Percentiles rank a stretch among this genome's conserved stretches.
These are phyloP conservation scores for Neodiprion pinetum DNA, from an alignment of 1,140 invertebrate genomes.

Conservation along the genomic window DNA sequence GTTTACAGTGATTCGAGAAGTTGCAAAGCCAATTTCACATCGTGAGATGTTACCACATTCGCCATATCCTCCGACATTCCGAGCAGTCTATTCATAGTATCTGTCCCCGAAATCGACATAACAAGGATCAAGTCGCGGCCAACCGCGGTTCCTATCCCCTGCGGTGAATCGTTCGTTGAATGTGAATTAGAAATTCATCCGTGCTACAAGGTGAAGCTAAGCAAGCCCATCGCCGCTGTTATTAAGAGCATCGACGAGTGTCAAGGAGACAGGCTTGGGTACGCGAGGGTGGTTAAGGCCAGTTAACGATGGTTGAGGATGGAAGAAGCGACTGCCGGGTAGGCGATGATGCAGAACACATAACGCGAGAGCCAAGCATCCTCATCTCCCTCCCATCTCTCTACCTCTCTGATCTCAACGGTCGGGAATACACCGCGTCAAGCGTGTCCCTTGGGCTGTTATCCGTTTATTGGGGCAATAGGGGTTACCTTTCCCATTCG, in stretches of 20 bases:
- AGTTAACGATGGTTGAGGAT: background rate
- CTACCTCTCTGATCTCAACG: background rate
- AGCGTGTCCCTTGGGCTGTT: background rate
- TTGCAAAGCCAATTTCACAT: too few species aligned
- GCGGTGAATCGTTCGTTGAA: too few species aligned
- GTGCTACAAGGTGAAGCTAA: too few species aligned
- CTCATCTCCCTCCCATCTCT: background rate
- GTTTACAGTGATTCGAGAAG: too few species aligned
- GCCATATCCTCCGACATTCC: too few species aligned
- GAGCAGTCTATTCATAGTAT: too few species aligned
- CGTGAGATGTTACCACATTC: too few species aligned
- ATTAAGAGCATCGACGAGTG: background rate
- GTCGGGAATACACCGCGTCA: background rate
- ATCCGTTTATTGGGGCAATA: slow-evolving; percentile 1
- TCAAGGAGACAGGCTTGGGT: background rate
- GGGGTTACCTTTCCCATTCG: background rate
- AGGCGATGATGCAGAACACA: background rate
- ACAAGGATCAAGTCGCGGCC: too few species aligned
- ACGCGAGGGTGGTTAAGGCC: background rate
- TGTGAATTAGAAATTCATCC: too few species aligned
- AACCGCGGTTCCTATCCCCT: too few species aligned
- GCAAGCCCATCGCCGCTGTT: background rate
- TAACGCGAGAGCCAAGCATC: background rate
- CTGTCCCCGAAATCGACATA: too few species aligned
- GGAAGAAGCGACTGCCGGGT: background rate